These are phyloP conservation scores for Pimephales promelas DNA, from an alignment of 2,113 vertebrate species.

Conservation along the genomic window DNA sequence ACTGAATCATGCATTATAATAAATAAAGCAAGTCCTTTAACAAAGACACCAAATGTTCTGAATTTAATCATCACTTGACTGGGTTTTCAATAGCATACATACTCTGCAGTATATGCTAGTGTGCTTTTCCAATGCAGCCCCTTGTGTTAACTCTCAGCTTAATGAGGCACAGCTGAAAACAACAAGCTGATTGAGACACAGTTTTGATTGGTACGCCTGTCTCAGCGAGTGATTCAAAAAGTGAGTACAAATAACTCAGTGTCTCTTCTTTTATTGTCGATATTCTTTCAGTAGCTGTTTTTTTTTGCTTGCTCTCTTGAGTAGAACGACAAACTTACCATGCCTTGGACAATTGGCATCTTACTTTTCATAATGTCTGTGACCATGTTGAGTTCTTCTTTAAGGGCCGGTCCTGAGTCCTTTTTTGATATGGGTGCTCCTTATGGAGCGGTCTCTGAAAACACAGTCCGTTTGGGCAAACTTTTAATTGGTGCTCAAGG, in stretches of 20 bases:
- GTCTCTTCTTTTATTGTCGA: background rate
- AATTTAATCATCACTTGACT: no score
- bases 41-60: background rate
- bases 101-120: no score
- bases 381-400: background rate
- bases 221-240: background rate
- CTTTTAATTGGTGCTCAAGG: background rate
- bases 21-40: no score
- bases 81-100: background rate
- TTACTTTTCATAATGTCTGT: background rate
- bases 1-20: background rate
- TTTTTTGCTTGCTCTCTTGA: accelerated
- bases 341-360: background rate
- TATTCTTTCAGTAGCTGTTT: background rate
- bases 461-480: background rate
- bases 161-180: constrained; percentile 36
- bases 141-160: background rate
- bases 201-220: background rate
- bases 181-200: background rate
- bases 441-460: background rate
- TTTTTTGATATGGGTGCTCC: background rate
- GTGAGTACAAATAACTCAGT: background rate
- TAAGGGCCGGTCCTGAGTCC: background rate
- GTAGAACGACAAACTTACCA: background rate
- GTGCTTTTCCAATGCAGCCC: no score